Evolutionary conservation across 2,888 invertebrate species (phyloP).

Genomic region (Malacosoma neustria): DNA sequence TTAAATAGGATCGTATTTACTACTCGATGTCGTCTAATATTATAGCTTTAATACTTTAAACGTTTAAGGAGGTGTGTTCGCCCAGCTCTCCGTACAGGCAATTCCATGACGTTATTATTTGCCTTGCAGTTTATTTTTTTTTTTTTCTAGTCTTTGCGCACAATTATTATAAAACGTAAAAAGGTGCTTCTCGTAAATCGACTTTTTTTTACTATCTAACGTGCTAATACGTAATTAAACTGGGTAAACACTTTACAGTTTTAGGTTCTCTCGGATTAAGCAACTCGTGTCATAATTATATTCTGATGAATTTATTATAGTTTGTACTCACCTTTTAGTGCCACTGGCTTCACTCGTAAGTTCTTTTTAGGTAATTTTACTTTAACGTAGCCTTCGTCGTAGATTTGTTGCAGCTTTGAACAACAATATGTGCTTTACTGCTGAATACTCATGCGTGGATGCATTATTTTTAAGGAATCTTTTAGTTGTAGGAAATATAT

Average conservation of each 20-base stretch:
- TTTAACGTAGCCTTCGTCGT: slow-evolving; percentile 34
- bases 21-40: slow-evolving; percentile 32
- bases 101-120: slow-evolving; percentile 51
- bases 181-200: slow-evolving; percentile 62
- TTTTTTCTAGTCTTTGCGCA: slow-evolving; percentile 69
- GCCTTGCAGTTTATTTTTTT: slow-evolving; percentile 62
- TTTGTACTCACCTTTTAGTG: slow-evolving; percentile 58
- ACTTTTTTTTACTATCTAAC: slow-evolving; percentile 38
- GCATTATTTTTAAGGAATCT: slow-evolving; percentile 55
- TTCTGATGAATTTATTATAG: slow-evolving; percentile 29
- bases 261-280: slow-evolving; percentile 42
- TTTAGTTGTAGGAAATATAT: slow-evolving; percentile 44
- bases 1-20: slow-evolving; percentile 9
- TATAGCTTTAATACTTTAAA: slow-evolving; percentile 54
- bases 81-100: slow-evolving; percentile 25
- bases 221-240: slow-evolving; percentile 31
- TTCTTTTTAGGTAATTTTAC: slow-evolving; percentile 37
- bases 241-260: slow-evolving; percentile 29
- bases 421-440: slow-evolving; percentile 70
- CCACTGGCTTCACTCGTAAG: slow-evolving; percentile 62
- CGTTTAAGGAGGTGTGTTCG: slow-evolving; percentile 20
- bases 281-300: slow-evolving; percentile 67
- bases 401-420: slow-evolving; percentile 71
- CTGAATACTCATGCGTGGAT: slow-evolving; percentile 73
- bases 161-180: slow-evolving; percentile 34